A percentile compares a stretch with the other conserved stretches of the same genome.
Conservation (phyloP, 2,113 vertebrate species). For the Peromyscus leucopus region DNA sequence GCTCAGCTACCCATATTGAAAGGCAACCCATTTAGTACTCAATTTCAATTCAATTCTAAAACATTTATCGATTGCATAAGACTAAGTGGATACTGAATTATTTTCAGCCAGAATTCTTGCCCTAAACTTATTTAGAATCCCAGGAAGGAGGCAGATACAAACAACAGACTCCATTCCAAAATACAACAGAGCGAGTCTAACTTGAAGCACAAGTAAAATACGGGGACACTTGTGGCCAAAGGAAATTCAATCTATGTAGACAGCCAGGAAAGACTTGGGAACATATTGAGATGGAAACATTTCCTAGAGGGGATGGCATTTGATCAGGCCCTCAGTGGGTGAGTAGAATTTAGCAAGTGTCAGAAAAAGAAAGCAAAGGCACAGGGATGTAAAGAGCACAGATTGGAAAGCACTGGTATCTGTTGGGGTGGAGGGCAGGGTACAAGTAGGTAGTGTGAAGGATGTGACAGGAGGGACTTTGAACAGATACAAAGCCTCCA, state of each 20-base stretch:
- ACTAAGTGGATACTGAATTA: not conserved
- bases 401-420: not conserved
- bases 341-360: conserved; percentile 19
- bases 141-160: not conserved
- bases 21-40: not conserved
- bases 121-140: conserved; percentile 57
- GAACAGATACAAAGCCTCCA: not conserved
- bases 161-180: conserved; percentile 27
- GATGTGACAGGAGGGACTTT: not conserved
- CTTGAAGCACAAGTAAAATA: not conserved
- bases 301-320: not conserved
- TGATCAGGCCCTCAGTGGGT: not conserved
- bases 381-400: too few species aligned
- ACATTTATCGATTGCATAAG: not conserved
- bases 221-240: not conserved
- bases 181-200: not conserved
- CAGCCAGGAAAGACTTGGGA: not conserved
- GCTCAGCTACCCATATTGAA: not conserved
- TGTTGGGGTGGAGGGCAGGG: not conserved
- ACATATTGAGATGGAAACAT: not conserved
- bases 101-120: conserved; percentile 26
- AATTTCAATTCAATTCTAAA: conserved; percentile 61
- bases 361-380: not conserved
- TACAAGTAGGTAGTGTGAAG: not conserved
- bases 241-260: not conserved